Conservation (phyloP, 2,888 invertebrate genomes). For the Caenorhabditis sinica region DNA sequence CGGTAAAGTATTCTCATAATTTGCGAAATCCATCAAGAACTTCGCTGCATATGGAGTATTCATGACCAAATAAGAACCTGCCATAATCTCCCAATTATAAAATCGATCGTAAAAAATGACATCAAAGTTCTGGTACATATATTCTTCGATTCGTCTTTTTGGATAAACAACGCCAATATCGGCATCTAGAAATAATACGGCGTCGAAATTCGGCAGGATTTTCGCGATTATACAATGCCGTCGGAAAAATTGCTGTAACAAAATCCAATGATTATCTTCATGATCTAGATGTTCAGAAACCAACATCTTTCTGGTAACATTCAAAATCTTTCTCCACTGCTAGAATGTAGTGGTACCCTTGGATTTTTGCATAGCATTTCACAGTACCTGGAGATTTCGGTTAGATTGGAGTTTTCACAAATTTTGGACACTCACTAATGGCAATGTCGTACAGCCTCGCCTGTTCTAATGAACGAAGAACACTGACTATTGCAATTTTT, state of each 20-base stretch:
- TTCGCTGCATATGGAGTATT: slow-evolving; percentile 58
- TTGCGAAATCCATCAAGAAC: slow-evolving; percentile 65
- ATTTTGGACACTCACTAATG: slow-evolving; percentile 45
- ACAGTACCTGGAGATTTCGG: slow-evolving; percentile 51
- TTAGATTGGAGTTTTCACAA: neutral
- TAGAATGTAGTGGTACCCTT: slow-evolving; percentile 55
- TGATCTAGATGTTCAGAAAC: slow-evolving; percentile 2
- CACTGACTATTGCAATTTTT: slow-evolving; percentile 51
- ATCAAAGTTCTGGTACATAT: slow-evolving; percentile 62
- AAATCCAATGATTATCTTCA: neutral
- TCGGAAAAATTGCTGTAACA: slow-evolving; percentile 67
- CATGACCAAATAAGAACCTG: slow-evolving; percentile 64
- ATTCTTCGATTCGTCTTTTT: slow-evolving; percentile 67
- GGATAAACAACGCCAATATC: slow-evolving; percentile 73
- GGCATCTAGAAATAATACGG: slow-evolving; percentile 66
- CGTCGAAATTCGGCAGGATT: slow-evolving; percentile 64
- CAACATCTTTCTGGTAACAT: slow-evolving; percentile 65
- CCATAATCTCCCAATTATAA: slow-evolving; percentile 69
- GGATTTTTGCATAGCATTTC: slow-evolving; percentile 65
- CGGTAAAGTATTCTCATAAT: slow-evolving; percentile 69
- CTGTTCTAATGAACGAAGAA: slow-evolving; percentile 30
- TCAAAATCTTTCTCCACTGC: slow-evolving; percentile 51
- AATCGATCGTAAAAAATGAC: slow-evolving; percentile 69
- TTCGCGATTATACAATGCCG: slow-evolving; percentile 68
- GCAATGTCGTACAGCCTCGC: slow-evolving; percentile 48